These are phyloP conservation scores for Haliclona indistincta DNA, from an alignment of 37 sponge, comb jelly and placozoan species.

Conservation along the genomic window DNA sequence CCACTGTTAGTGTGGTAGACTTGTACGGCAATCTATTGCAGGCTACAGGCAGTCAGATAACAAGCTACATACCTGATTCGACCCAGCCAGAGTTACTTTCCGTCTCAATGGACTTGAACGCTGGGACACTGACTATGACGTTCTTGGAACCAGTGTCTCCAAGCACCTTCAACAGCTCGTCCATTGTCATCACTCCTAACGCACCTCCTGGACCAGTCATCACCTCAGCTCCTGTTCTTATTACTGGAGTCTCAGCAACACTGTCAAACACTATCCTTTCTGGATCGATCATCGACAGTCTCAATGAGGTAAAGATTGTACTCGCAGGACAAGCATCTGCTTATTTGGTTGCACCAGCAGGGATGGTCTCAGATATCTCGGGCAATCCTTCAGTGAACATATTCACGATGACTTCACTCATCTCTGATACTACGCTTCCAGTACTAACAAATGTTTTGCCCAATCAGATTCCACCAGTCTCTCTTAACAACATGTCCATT, in stretches of 20 bases:
- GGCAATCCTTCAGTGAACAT: neutral
- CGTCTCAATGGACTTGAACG: conserved; percentile 17
- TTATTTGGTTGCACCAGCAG: neutral
- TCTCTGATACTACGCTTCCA: neutral
- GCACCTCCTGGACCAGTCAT: neutral
- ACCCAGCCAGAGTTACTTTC: conserved; percentile 1
- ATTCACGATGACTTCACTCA: neutral
- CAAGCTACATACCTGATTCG: neutral
- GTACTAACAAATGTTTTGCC: neutral
- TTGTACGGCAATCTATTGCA: neutral
- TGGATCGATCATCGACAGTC: neutral
- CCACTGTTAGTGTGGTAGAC: neutral
- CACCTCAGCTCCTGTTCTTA: neutral
- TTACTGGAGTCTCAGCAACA: neutral
- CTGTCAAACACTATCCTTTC: neutral
- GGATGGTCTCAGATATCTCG: neutral
- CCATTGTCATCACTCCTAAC: neutral
- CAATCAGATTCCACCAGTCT: neutral
- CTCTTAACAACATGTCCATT: neutral
- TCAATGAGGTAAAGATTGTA: neutral
- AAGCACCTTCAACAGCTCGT: neutral
- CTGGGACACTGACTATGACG: neutral
- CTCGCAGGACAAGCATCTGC: neutral
- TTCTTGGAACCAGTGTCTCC: conserved; percentile 21
- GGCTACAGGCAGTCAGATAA: neutral